These are phyloP conservation scores for Acanthoscelides obtectus DNA, from an alignment of 2,888 invertebrate species.

Conservation along the genomic window DNA sequence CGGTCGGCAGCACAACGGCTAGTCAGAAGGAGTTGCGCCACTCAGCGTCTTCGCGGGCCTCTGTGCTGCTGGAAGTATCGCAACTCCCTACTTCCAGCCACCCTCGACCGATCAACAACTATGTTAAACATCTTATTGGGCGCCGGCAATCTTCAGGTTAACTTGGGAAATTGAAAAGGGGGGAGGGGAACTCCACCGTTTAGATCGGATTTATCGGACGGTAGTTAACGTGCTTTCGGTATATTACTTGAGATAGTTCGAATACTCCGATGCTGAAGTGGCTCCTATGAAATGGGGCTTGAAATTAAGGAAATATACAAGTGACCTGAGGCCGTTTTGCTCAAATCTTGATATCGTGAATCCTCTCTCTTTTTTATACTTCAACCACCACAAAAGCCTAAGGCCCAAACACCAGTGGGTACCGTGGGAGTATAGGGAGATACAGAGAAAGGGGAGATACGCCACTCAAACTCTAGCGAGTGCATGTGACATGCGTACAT, in stretches of 20 bases:
- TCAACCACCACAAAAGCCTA: too few relatives aligned
- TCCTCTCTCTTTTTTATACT: too few relatives aligned
- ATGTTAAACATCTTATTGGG: conserved; percentile 47
- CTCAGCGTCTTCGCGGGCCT: neutral
- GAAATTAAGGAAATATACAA: neutral
- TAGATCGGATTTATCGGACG: conserved; percentile 12
- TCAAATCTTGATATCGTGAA: neutral
- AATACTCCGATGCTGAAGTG: neutral
- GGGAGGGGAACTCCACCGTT: neutral
- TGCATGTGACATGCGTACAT: too few relatives aligned
- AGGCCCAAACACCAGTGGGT: too few relatives aligned
- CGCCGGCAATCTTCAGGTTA: conserved; percentile 42
- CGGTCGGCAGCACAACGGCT: conserved; percentile 40
- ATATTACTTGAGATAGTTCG: neutral
- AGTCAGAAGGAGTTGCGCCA: conserved; percentile 34
- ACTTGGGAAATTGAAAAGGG: conserved; percentile 33
- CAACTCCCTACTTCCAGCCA: conserved; percentile 27
- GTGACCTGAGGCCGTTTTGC: neutral
- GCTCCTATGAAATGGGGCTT: neutral
- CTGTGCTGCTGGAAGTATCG: conserved; percentile 10
- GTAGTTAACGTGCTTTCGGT: neutral
- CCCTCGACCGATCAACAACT: conserved; percentile 32
- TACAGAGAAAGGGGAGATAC: too few relatives aligned
- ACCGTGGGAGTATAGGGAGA: too few relatives aligned
- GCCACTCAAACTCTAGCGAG: too few relatives aligned